Base-by-base conservation (phyloP, 2,888 invertebrate species). In the Chloromyia formosa region DNA sequence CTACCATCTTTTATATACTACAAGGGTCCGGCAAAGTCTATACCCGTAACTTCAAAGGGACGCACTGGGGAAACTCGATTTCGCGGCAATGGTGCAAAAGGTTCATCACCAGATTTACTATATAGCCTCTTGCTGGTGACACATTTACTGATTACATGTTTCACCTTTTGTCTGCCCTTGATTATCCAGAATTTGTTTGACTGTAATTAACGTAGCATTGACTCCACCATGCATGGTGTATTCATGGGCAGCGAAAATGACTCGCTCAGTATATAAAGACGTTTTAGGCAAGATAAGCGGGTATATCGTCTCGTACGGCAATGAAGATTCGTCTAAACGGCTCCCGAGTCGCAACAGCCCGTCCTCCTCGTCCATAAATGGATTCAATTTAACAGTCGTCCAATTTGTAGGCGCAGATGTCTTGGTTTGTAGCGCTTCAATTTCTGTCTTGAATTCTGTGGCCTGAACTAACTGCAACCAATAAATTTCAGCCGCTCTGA, bases 1-100 rank as follows among this genome's bases (percentile, higher is more conserved):
- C 49, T 61, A 10, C 12, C 4, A 22, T 53, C n/a, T 12, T 22
- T 23, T 10, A 22, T 1, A 14, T 74, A 62, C 18, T 62, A 68
- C 2, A 74, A 42, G 10, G 74, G 60, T n/a, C 69, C 74, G 1
- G 69, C 74, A 35, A 74, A 74, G 58, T 74, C 66, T 1, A 74
- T 3, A 23, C 68, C 66, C 9, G 56, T 66, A 2, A 64, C 56
- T 10, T 74, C 66, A 23, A 74, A 74, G 10, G 74, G 18, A n/a
- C 56, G 71, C 5, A 64, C 27, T 72, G 58, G 45, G 10, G 40
- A 14, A 27, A 74, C n/a, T 27, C 74, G 40, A 35, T 75, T 71
- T 53, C 56, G 27, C 7, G 74, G 75, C 14, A 75, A 60, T 16
- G 74, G 74, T 9, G 64, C 60, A 53, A 74, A 74, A 1, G 56